Base-by-base conservation (phyloP, 37 sponge, comb jelly and placozoan genomes). In the Oopsacas minuta region DNA sequence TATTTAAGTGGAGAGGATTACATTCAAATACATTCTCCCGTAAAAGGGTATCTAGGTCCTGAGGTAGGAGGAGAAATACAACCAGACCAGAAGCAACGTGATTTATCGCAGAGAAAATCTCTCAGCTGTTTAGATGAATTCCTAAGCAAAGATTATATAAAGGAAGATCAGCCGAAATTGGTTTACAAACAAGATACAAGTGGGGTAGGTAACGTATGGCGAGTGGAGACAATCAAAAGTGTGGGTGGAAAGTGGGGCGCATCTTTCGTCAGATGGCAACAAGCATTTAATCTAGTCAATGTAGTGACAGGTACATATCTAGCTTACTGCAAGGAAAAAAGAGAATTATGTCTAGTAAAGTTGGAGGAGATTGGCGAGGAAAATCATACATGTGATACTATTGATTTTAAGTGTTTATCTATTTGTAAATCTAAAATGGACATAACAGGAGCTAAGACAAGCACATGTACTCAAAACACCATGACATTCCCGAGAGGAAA, bases 241-340 rank as follows among this genome's bases (percentile, higher is more conserved):
- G 75, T 61, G 30, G 75, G 75, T 32, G 75, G 75, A n/a, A 61
- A 61, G 75, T 61, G 75, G 75, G 75, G 75, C 1, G 75, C 75
- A 32, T 61, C 75, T 12, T 61, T 61, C 75, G 75, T 61, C 5
- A 61, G 75, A 12, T 61, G 75, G 75, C 28, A n/a, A 61, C 75
- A 61, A n/a, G 75, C 75, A 34, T 61, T 61, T n/a, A 61, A 61
- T 34, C 75, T 61, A 3, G 75, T 61, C 3, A 10, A 61, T 34
- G 75, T 61, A 34, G 75, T 61, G 1, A 61, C 75, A 32, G 75
- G 75, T 12, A 61, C 20, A 12, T 61, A 61, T 61, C 28, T 61
- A n/a, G 75, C 75, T 3, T 61, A 61, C 75, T 20, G 75, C 30
- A 61, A 61, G 22, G 1, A 20, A 5, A 61, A 12, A 34, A 61